A percentile compares a stretch with the other conserved stretches of the same genome.
Conservation (phyloP, 1,140 invertebrate species). For the Saccostrea glomerata region DNA sequence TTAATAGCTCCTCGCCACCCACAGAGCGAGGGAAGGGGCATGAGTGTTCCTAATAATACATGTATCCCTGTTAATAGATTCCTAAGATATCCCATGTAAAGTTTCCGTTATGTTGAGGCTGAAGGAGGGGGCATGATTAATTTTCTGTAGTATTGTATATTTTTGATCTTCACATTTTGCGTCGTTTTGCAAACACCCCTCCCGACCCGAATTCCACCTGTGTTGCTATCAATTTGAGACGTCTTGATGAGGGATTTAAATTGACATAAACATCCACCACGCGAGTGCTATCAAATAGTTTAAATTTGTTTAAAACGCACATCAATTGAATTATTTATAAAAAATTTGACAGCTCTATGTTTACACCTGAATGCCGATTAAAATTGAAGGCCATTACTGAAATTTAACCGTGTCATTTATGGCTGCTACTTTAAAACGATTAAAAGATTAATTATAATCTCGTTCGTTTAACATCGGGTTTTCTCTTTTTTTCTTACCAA, state of each 20-base stretch:
- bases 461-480: not conserved
- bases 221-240: not conserved
- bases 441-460: not conserved
- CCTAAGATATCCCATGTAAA: no score
- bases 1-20: no score
- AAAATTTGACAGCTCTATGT: slow-evolving; percentile 8
- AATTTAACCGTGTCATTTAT: not conserved
- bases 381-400: not conserved
- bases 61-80: no score
- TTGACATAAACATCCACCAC: slow-evolving; percentile 18
- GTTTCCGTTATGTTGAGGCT: no score
- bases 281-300: slow-evolving; percentile 5
- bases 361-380: not conserved
- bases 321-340: slow-evolving; percentile 31
- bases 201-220: not conserved
- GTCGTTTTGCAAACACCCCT: not conserved
- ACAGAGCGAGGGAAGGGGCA: no score
- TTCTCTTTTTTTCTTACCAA: not conserved
- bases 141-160: no score
- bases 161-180: no score
- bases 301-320: slow-evolving; percentile 36
- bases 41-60: no score
- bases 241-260: slow-evolving; percentile 17
- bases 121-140: no score
- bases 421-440: slow-evolving; percentile 3